These are phyloP conservation scores for Mercenaria mercenaria DNA, from an alignment of 1,140 invertebrate genomes.

Conservation along the genomic window DNA sequence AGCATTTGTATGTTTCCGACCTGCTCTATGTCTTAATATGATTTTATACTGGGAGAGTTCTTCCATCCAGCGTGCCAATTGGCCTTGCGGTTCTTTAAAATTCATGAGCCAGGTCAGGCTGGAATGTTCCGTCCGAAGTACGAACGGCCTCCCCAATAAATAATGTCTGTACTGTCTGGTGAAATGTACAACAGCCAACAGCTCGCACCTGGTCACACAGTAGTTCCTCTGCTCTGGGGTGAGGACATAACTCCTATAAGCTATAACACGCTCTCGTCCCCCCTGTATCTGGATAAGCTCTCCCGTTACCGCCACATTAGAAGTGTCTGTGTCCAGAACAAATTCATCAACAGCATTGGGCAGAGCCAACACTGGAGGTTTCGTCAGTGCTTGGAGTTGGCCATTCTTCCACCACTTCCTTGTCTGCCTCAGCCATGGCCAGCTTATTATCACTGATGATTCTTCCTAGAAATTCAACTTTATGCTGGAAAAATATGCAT, in stretches of 20 bases:
- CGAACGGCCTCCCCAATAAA: constrained; percentile 43
- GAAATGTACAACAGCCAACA: too few relatives aligned
- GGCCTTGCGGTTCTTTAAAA: constrained; percentile 35
- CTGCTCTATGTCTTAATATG: neutral
- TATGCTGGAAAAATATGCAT: neutral
- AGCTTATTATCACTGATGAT: neutral
- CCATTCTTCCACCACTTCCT: neutral
- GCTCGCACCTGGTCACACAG: too few relatives aligned
- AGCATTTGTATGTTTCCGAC: constrained; percentile 36
- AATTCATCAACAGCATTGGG: too few relatives aligned
- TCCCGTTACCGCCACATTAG: too few relatives aligned
- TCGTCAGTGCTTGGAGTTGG: too few relatives aligned
- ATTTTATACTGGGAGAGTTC: constrained; percentile 30
- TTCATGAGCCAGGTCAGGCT: constrained; percentile 43
- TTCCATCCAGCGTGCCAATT: neutral
- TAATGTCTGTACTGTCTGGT: constrained; percentile 58
- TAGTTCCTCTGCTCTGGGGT: too few relatives aligned
- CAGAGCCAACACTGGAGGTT: too few relatives aligned
- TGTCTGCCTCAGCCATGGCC: neutral
- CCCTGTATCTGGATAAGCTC: too few relatives aligned
- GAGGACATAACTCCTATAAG: too few relatives aligned
- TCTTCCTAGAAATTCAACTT: neutral
- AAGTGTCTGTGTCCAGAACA: too few relatives aligned
- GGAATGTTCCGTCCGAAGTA: constrained; percentile 39
- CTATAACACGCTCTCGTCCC: too few relatives aligned